These are phyloP conservation scores for Ammodytes dubius DNA, from an alignment of 2,113 vertebrate genomes.

Conservation along the genomic window DNA sequence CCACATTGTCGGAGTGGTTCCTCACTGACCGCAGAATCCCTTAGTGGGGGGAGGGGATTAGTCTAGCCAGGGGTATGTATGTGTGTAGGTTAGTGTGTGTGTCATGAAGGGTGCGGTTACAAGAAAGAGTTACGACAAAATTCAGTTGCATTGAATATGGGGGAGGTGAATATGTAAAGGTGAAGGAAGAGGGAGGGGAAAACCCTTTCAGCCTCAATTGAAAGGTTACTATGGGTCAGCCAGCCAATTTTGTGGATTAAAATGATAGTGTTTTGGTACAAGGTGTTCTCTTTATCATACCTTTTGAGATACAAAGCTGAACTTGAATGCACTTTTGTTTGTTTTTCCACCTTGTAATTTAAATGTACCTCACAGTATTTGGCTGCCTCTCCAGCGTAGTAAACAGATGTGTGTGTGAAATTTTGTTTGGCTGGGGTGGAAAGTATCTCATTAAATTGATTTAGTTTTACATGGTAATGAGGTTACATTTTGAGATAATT, in stretches of 20 bases:
- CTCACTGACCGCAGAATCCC: conserved; percentile 50
- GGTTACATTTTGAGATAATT: not conserved
- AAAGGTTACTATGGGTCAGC: conserved; percentile 66
- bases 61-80: conserved; percentile 58
- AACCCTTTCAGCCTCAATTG: conserved; percentile 68
- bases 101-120: conserved; percentile 56
- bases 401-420: not conserved
- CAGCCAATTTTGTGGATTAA: conserved; percentile 26
- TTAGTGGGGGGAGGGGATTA: conserved; percentile 52
- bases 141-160: conserved; percentile 37
- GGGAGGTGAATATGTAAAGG: conserved; percentile 53
- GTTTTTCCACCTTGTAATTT: conserved; percentile 21
- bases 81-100: conserved; percentile 61
- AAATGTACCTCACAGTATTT: conserved; percentile 1
- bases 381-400: not conserved
- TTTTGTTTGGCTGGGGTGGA: not conserved
- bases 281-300: conserved; percentile 19
- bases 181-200: conserved; percentile 13
- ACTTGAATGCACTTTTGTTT: conserved; percentile 13
- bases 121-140: conserved; percentile 57
- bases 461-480: too few species aligned
- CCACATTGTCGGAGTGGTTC: conserved; percentile 57
- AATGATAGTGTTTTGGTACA: conserved; percentile 32
- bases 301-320: conserved; percentile 32
- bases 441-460: not conserved